Percentiles rank a stretch among this genome's conserved stretches.
These are phyloP conservation scores for Thunnus thynnus DNA, from an alignment of 2,113 vertebrate genomes.

Conservation along the genomic window DNA sequence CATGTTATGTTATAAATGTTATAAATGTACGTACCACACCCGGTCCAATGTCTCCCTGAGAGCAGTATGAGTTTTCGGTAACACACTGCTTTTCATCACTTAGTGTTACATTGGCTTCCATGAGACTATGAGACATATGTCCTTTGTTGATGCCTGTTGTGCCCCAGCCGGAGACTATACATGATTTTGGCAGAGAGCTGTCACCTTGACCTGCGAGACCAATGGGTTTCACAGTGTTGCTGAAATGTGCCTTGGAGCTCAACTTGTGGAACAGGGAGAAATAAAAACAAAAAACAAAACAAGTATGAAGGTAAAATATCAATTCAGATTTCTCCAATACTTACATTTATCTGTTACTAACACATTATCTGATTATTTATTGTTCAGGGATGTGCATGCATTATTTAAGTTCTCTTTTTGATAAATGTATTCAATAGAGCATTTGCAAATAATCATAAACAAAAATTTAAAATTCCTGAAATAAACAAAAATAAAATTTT, in stretches of 20 bases:
- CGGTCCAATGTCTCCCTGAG: slow-evolving; percentile 76
- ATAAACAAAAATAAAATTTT: not conserved
- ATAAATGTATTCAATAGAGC: not conserved
- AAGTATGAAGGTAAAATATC: too few species aligned
- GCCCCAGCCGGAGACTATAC: slow-evolving; percentile 87
- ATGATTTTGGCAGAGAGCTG: slow-evolving; percentile 52
- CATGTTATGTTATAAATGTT: not conserved
- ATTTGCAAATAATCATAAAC: not conserved
- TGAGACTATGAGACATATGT: slow-evolving; percentile 55
- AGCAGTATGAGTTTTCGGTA: slow-evolving; percentile 76
- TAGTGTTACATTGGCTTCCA: slow-evolving; percentile 77
- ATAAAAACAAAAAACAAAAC: not conserved
- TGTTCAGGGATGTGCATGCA: not conserved
- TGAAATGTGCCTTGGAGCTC: slow-evolving; percentile 74
- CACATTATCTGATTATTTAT: not conserved
- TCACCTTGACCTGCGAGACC: slow-evolving; percentile 5
- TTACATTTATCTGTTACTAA: too few species aligned
- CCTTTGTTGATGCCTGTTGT: rapidly evolving
- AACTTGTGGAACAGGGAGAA: slow-evolving; percentile 75
- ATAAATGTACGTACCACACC: slow-evolving; percentile 38
- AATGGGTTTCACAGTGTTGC: slow-evolving; percentile 52
- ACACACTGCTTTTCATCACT: slow-evolving; percentile 61
- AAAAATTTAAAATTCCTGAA: not conserved
- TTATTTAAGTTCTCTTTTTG: not conserved
- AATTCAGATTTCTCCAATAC: too few species aligned